Percentiles rank a stretch among this genome's conserved stretches.
These are phyloP conservation scores for Gambusia affinis DNA, from an alignment of 2,113 vertebrate genomes.

Conservation along the genomic window DNA sequence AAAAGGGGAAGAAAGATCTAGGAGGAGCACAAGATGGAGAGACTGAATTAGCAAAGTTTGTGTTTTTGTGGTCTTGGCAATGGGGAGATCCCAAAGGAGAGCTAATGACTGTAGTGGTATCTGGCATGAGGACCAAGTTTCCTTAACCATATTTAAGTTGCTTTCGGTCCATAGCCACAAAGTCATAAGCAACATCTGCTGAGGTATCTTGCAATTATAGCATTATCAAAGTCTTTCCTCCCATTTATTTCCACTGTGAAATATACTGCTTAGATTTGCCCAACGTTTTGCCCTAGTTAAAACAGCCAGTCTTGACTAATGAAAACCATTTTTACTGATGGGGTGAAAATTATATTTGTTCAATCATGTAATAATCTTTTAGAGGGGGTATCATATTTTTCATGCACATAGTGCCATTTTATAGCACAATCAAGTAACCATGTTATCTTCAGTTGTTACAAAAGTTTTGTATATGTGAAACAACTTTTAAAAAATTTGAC, in stretches of 20 bases:
- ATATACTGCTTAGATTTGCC: slow-evolving; percentile 50
- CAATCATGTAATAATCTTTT: background rate
- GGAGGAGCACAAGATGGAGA: slow-evolving; percentile 67
- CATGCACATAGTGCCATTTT: too few species aligned
- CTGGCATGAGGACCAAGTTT: slow-evolving; percentile 78
- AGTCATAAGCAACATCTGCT: slow-evolving; percentile 73
- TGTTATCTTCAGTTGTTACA: too few species aligned
- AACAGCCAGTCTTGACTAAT: background rate
- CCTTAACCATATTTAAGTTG: slow-evolving; percentile 73
- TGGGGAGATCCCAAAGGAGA: slow-evolving; percentile 71
- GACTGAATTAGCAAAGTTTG: slow-evolving; percentile 78
- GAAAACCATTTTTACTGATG: slow-evolving; percentile 4
- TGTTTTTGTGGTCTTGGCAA: slow-evolving; percentile 73
- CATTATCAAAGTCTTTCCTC: slow-evolving; percentile 70
- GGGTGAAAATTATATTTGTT: background rate
- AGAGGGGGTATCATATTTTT: background rate
- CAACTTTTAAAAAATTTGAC: too few species aligned
- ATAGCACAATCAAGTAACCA: too few species aligned
- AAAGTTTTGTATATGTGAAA: too few species aligned
- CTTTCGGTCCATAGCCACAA: slow-evolving; percentile 65
- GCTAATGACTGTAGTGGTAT: slow-evolving; percentile 79
- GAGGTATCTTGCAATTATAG: slow-evolving; percentile 71
- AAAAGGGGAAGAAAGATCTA: slow-evolving; percentile 42
- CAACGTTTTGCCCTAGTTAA: slow-evolving; percentile 23
- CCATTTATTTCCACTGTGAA: slow-evolving; percentile 64